Evolutionary conservation across 2,888 invertebrate species (phyloP).

Genomic region (Opisthograptis luteolata): DNA sequence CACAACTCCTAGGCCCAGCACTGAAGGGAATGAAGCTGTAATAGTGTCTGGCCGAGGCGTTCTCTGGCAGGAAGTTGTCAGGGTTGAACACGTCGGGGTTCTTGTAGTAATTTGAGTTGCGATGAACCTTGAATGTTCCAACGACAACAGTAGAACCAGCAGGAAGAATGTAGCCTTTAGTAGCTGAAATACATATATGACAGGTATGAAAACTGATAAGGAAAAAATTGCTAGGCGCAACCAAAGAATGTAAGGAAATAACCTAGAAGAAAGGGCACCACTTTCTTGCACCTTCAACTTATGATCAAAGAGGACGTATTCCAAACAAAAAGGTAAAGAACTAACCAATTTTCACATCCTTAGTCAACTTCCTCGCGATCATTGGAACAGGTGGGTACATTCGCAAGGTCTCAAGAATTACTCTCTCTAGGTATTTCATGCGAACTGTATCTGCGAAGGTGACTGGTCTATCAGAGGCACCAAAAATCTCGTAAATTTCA

Average conservation of each 20-base stretch:
- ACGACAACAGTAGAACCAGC: slow-evolving; percentile 88
- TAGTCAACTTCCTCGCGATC: slow-evolving; percentile 88
- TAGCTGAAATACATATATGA: slow-evolving; percentile 74
- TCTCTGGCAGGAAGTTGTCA: slow-evolving; percentile 91
- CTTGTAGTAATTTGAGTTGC: slow-evolving; percentile 86
- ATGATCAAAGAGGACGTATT: too few species aligned
- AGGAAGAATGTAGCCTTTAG: slow-evolving; percentile 86
- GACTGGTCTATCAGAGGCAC: slow-evolving; percentile 89
- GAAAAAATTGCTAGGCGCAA: background rate
- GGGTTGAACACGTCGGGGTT: slow-evolving; percentile 90
- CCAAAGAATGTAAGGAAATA: too few species aligned
- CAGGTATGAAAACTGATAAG: background rate
- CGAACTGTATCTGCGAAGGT: slow-evolving; percentile 91
- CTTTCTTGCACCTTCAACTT: too few species aligned
- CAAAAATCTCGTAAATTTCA: slow-evolving; percentile 90
- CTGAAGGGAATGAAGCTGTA: slow-evolving; percentile 92
- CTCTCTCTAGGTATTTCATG: slow-evolving; percentile 92
- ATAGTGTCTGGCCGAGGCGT: slow-evolving; percentile 89
- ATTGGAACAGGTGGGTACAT: slow-evolving; percentile 92
- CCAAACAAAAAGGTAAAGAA: background rate
- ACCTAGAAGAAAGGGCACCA: too few species aligned
- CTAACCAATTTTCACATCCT: slow-evolving; percentile 87
- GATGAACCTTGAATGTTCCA: slow-evolving; percentile 87
- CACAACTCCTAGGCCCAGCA: slow-evolving; percentile 91
- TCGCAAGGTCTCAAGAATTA: slow-evolving; percentile 90